Percentiles rank a stretch among this genome's conserved stretches.
phyloP scores from a whole-genome alignment of 2,113 vertebrate species.

The Menura novaehollandiae region DNA sequence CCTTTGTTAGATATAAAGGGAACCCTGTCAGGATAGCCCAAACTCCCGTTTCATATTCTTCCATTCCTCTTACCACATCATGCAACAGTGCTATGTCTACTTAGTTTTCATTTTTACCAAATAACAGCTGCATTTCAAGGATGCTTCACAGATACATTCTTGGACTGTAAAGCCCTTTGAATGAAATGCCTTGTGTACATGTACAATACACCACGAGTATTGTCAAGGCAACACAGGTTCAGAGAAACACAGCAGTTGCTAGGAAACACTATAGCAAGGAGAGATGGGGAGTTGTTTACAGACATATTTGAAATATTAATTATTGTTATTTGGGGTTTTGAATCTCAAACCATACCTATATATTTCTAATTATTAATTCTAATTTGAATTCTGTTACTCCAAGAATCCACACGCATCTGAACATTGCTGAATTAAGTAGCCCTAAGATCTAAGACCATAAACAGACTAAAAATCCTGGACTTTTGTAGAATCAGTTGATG shows the following conservation, averaged over 20 bases:
- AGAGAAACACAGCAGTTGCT: slow-evolving; percentile 38
- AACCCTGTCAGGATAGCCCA: not conserved
- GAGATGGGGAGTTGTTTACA: not conserved
- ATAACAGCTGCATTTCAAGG: not conserved
- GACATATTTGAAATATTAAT: not conserved
- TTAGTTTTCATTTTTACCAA: not conserved
- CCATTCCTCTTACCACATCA: not conserved
- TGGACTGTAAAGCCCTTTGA: not conserved
- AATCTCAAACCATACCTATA: not conserved
- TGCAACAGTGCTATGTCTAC: not conserved
- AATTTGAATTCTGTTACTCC: not conserved
- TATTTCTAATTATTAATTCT: not conserved
- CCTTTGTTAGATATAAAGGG: not conserved
- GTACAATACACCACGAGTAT: not conserved
- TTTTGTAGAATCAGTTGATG: not conserved
- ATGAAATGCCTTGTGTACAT: not conserved
- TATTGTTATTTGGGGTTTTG: not conserved
- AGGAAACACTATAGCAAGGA: slow-evolving; percentile 19
- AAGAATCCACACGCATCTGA: not conserved
- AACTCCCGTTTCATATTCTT: not conserved
- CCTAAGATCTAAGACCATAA: not conserved
- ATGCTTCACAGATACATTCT: not conserved
- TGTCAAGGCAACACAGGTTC: slow-evolving; percentile 26
- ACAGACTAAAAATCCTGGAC: not conserved
- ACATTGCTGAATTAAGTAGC: not conserved